Percentiles rank a stretch among this genome's conserved stretches.
phyloP scores from a whole-genome alignment of 2,888 invertebrate species.

The Cryptus armator region DNA sequence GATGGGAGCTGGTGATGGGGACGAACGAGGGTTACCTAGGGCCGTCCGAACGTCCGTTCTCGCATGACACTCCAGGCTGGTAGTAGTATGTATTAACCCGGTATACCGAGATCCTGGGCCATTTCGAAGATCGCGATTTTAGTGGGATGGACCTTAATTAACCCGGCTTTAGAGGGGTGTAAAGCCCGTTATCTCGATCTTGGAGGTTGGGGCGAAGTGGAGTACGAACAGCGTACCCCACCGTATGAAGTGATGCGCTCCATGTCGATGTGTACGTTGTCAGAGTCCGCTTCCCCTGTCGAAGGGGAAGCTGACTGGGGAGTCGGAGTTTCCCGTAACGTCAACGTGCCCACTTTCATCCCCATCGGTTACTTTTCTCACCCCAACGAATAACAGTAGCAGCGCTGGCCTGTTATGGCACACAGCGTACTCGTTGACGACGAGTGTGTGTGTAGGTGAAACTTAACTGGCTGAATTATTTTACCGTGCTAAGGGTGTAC shows the following conservation, averaged over 20 bases:
- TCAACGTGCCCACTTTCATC: conserved; percentile 45
- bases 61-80: conserved; percentile 29
- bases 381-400: conserved; percentile 22
- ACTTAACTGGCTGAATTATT: conserved; percentile 41
- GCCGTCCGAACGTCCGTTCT: conserved; percentile 59
- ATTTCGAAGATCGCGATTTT: conserved; percentile 76
- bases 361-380: conserved; percentile 39
- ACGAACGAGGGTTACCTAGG: conserved; percentile 47
- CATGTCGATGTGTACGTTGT: conserved; percentile 8
- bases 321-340: conserved; percentile 30
- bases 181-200: conserved; percentile 81
- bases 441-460: neutral
- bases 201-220: conserved; percentile 53
- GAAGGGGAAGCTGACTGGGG: conserved; percentile 14
- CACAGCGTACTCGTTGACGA: neutral
- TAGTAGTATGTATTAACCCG: conserved; percentile 25
- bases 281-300: neutral
- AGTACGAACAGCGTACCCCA: conserved; percentile 23
- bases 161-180: conserved; percentile 76
- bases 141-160: conserved; percentile 80
- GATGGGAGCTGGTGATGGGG: conserved; percentile 33
- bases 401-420: neutral
- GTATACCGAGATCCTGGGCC: conserved; percentile 66
- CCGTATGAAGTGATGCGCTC: conserved; percentile 14
- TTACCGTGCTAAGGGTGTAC: conserved; percentile 33